These are phyloP conservation scores for Polypedilum vanderplanki DNA, from an alignment of 1,140 invertebrate genomes.

Conservation along the genomic window DNA sequence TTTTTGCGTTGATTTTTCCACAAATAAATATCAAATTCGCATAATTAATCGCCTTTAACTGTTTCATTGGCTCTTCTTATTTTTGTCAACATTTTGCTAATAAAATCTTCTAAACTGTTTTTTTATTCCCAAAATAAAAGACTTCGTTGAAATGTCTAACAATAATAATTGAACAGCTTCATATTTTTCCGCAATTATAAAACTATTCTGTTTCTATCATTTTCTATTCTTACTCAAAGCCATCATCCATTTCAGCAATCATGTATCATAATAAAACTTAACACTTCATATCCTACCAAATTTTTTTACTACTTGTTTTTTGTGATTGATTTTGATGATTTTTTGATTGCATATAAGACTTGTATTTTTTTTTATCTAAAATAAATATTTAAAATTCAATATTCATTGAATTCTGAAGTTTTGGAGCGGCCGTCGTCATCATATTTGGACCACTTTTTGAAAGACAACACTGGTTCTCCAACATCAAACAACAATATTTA, in stretches of 20 bases:
- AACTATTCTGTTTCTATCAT: too few relatives aligned
- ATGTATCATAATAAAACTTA: too few relatives aligned
- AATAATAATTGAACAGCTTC: too few relatives aligned
- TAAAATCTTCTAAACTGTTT: neutral
- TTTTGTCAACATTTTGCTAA: neutral
- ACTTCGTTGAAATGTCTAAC: too few relatives aligned
- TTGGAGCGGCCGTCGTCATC: slow-evolving; percentile 77
- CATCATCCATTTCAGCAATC: too few relatives aligned
- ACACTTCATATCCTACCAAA: too few relatives aligned
- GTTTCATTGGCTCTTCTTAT: slow-evolving; percentile 23
- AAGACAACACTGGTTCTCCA: slow-evolving; percentile 50
- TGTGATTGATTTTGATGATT: neutral
- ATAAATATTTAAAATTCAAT: neutral
- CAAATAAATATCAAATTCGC: slow-evolving; percentile 20
- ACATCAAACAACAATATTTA: slow-evolving; percentile 27
- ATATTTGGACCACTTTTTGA: slow-evolving; percentile 79
- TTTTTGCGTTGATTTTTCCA: neutral
- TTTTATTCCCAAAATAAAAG: neutral
- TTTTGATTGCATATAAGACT: too few relatives aligned
- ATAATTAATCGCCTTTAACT: slow-evolving; percentile 28
- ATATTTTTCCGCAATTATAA: too few relatives aligned
- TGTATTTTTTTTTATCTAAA: neutral
- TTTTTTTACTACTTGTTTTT: neutral
- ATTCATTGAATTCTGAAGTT: slow-evolving; percentile 49
- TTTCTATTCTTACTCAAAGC: too few relatives aligned